Percentiles rank a stretch among this genome's conserved stretches.
Conservation (phyloP, 2,113 vertebrate species). For the Helogale parvula region DNA sequence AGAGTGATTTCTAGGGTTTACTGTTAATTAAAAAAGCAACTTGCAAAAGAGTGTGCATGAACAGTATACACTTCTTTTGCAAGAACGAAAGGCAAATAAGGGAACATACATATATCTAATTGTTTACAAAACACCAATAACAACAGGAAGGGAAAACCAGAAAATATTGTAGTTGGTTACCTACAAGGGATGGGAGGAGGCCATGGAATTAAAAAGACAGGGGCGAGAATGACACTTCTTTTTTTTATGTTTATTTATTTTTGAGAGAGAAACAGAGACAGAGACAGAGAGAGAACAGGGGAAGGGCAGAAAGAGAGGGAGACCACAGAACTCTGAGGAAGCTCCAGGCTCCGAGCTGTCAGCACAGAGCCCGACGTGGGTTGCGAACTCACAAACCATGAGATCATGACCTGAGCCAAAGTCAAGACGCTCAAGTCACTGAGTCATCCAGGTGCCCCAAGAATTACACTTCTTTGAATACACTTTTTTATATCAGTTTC, state of each 20-base stretch:
- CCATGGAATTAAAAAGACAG: neutral
- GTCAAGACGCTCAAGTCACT: too few relatives aligned
- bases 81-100: slow-evolving; percentile 43
- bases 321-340: too few relatives aligned
- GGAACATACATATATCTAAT: neutral
- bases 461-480: neutral
- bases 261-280: too few relatives aligned
- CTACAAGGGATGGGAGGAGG: neutral
- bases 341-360: too few relatives aligned
- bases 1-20: slow-evolving; percentile 35
- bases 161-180: slow-evolving; percentile 4
- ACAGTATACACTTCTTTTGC: neutral
- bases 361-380: too few relatives aligned
- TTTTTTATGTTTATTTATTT: too few relatives aligned
- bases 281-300: too few relatives aligned
- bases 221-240: neutral
- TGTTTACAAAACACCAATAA: slow-evolving; percentile 43
- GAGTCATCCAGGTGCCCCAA: neutral
- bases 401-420: too few relatives aligned
- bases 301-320: too few relatives aligned
- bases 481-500: neutral
- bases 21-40: neutral
- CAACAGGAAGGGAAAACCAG: neutral
- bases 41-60: neutral
- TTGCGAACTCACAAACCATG: too few relatives aligned